Evolutionary conservation across 37 sponge, comb jelly and placozoan species (phyloP), one percentile per base, ranked within the genome.

Genomic region (Bolinopsis microptera): DNA sequence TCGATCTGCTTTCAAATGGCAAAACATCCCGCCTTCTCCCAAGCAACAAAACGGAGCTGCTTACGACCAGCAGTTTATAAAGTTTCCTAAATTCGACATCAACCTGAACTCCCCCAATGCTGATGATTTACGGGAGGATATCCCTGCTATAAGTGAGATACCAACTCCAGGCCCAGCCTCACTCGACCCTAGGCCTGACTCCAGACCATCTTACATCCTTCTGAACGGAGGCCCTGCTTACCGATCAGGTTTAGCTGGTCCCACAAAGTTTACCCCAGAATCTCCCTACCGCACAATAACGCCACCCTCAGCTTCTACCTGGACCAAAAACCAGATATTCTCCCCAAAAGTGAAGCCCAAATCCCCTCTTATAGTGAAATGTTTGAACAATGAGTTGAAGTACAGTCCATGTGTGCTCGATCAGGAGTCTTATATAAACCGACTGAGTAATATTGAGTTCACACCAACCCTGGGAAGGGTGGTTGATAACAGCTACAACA

Each of bases 171-270:
- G 75, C 3, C 75, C 75, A 24, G 61, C 5, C 5, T 48, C 61
- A 18, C 3, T 72, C 3, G 75, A 72, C 75, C 75, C 75, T n/a
- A 5, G 61, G 13, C 75, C 75, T 72, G 31, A n/a, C 26, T 28
- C 75, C 26, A n/a, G 75, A n/a, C 75, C 75, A 5, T 72, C 75
- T 21, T 72, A 72, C 75, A 21, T 72, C 75, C 26, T 72, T 5
- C 5, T 72, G 31, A 72, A 72, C 31, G 75, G 75, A n/a, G 75
- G 75, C 26, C 75, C 75, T 5, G 75, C 75, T 2, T 72, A 72
- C 31, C 26, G 75, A 5, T 23, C 75, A 24, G 75, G 75, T n/a
- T 3, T 72, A n/a, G 75, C 75, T 5, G 13, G 75, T 72, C 26
- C 26, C 5, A 72, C 5, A 2, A 72, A 72, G 31, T 28, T 30